A percentile compares a stretch with the other conserved stretches of the same genome.
phyloP scores from a whole-genome alignment of 2,888 invertebrate species.

The Cerastoderma edule region DNA sequence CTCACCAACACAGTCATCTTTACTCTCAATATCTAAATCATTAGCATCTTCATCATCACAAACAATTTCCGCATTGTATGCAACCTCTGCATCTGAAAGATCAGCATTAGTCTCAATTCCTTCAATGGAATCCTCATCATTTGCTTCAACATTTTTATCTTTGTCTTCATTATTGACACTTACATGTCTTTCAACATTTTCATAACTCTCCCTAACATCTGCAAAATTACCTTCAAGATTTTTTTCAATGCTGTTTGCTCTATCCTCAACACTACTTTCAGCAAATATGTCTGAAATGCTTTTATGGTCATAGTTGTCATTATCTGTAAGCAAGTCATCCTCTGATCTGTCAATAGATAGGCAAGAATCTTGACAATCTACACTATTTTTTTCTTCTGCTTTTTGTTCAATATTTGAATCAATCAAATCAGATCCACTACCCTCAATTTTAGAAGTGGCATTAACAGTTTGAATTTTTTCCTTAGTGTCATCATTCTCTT shows the following conservation, averaged over 20 bases:
- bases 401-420: not conserved
- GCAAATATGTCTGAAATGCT: slow-evolving; percentile 18
- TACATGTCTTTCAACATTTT: not conserved
- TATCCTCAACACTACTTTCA: not conserved
- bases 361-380: not conserved
- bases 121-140: not conserved
- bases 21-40: not conserved
- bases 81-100: not conserved
- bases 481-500: not conserved
- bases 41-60: not conserved
- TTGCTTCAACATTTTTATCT: not conserved
- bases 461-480: not conserved
- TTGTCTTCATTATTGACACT: not conserved
- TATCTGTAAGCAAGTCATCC: not conserved
- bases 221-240: not conserved
- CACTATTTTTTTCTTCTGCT: not conserved
- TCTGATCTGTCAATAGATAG: slow-evolving; percentile 8
- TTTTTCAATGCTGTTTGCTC: not conserved
- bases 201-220: not conserved
- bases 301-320: not conserved
- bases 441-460: not conserved
- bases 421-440: not conserved
- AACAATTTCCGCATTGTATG: not conserved
- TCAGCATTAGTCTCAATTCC: not conserved
- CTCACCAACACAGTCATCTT: not conserved